Conservation (phyloP, 2,113 vertebrate genomes). For the Orcinus orca region DNA sequence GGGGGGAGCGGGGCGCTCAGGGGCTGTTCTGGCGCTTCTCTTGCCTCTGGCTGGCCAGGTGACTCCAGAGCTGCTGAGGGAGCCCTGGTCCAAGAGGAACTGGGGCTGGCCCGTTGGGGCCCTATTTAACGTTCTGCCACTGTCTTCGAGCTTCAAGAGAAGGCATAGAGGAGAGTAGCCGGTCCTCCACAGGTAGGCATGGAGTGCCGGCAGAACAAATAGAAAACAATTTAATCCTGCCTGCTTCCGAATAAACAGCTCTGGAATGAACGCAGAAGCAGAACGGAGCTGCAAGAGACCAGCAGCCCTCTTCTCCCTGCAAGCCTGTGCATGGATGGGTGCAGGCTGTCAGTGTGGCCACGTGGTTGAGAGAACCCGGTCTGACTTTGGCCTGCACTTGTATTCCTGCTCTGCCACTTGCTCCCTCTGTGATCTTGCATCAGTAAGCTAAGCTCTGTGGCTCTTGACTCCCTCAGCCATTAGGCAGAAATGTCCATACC, state of each 20-base stretch:
- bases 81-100: not conserved
- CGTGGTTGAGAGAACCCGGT: fast-evolving
- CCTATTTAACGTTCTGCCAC: not conserved
- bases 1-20: not conserved
- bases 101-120: too few relatives aligned
- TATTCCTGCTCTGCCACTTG: too few relatives aligned
- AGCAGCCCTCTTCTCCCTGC: not conserved
- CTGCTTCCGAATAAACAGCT: not conserved
- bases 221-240: not conserved
- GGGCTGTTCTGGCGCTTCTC: not conserved
- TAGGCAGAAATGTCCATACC: not conserved
- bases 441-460: not conserved
- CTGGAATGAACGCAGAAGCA: not conserved
- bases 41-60: not conserved
- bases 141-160: not conserved
- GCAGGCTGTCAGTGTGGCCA: fast-evolving
- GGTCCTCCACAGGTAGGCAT: fast-evolving
- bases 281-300: not conserved
- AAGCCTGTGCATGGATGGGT: not conserved
- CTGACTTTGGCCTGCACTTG: not conserved
- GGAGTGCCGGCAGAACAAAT: not conserved
- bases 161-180: not conserved
- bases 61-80: not conserved
- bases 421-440: not conserved
- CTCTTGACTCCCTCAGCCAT: not conserved